These are phyloP conservation scores for Psilopogon haemacephalus DNA, from an alignment of 2,113 vertebrate genomes.

Conservation along the genomic window DNA sequence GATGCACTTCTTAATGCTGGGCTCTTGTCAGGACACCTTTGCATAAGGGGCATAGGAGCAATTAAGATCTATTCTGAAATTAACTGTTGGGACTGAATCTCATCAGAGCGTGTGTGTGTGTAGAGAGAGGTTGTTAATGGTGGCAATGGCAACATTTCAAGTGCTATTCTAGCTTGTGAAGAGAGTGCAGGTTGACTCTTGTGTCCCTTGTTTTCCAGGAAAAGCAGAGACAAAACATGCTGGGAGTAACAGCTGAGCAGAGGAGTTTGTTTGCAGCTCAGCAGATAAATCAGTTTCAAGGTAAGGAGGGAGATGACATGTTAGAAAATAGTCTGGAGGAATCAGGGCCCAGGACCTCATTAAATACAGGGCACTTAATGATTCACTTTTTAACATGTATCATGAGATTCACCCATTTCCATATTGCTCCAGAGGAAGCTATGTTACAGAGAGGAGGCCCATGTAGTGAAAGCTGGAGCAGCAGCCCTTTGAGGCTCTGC, in stretches of 20 bases:
- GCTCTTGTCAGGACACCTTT: neutral
- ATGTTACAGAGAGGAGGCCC: neutral
- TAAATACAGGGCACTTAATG: neutral
- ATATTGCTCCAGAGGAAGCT: neutral
- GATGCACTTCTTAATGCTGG: neutral
- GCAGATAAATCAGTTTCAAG: conserved; percentile 83
- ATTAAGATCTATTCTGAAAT: neutral
- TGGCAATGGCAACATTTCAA: neutral
- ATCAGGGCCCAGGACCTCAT: neutral
- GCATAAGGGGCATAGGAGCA: neutral
- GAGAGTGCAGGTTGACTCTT: neutral
- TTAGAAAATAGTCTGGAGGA: neutral
- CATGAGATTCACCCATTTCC: neutral
- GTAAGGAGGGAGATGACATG: conserved; percentile 64
- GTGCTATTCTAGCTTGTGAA: neutral
- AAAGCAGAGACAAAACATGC: conserved; percentile 82
- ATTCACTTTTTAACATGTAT: neutral
- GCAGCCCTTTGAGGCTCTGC: neutral
- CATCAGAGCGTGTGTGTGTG: neutral
- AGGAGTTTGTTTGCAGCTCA: conserved; percentile 71
- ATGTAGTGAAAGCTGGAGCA: accelerated
- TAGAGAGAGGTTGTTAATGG: neutral
- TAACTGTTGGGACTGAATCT: neutral
- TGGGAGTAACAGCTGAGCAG: conserved; percentile 76
- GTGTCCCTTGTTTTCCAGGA: conserved; percentile 74